These are phyloP conservation scores for Elaphurus davidianus DNA, from an alignment of 2,113 vertebrate species.

Conservation along the genomic window DNA sequence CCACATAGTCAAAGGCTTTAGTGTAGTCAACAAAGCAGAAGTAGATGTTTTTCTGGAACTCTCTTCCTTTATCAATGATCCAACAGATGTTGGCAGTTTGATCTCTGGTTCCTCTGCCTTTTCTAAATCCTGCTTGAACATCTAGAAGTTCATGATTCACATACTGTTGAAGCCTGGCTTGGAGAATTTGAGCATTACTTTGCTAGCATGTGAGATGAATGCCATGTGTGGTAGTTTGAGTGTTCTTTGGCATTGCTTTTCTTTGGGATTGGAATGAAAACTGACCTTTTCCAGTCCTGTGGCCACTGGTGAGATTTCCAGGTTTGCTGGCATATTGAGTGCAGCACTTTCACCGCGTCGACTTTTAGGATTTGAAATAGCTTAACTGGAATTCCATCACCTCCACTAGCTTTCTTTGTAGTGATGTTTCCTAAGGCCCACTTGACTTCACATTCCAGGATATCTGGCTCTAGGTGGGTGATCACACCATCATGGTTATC, in stretches of 20 bases:
- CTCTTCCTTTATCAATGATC: background rate
- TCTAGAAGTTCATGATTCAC: background rate
- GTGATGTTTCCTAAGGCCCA: background rate
- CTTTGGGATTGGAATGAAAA: background rate
- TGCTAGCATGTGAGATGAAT: background rate
- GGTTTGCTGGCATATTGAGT: background rate
- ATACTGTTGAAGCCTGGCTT: background rate
- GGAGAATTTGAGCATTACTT: background rate
- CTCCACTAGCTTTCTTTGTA: background rate
- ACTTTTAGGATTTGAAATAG: background rate
- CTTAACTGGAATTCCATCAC: background rate
- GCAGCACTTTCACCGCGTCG: background rate
- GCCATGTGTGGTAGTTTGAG: background rate
- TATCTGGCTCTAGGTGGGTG: background rate
- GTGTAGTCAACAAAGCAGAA: background rate
- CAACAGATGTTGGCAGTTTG: background rate
- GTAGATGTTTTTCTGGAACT: background rate
- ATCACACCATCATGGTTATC: background rate
- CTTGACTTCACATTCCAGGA: background rate
- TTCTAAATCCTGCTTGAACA: background rate
- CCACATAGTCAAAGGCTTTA: background rate
- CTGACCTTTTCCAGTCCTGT: background rate
- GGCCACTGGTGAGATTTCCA: background rate
- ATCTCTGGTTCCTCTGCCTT: background rate
- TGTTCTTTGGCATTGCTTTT: background rate